These are phyloP conservation scores for Caenorhabditis auriculariae DNA, from an alignment of 2,888 invertebrate species.

Conservation along the genomic window DNA sequence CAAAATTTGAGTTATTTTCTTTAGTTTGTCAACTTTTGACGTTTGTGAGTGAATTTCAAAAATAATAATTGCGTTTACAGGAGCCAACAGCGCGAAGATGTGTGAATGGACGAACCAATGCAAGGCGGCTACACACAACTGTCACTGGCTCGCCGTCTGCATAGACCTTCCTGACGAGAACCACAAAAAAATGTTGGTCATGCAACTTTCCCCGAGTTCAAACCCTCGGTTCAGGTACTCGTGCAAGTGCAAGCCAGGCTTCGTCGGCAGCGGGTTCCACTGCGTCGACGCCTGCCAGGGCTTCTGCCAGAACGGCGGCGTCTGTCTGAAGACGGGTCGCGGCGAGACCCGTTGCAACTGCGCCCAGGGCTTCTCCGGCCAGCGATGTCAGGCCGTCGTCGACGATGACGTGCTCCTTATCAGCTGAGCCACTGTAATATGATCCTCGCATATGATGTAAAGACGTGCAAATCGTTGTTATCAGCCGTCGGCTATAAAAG, in stretches of 20 bases:
- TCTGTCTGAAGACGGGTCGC: slow-evolving; percentile 39
- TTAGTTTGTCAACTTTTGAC: background rate
- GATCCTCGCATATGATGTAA: no score
- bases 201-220: no score
- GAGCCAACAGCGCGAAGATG: slow-evolving; percentile 31
- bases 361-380: slow-evolving; percentile 29
- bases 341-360: slow-evolving; percentile 42
- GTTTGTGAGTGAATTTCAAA: background rate
- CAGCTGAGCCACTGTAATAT: background rate
- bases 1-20: no score
- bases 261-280: slow-evolving; percentile 42
- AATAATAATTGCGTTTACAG: slow-evolving; percentile 1
- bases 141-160: slow-evolving; percentile 48
- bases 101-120: slow-evolving; percentile 48
- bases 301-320: slow-evolving; percentile 37
- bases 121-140: slow-evolving; percentile 36
- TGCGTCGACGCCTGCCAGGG: slow-evolving; percentile 44
- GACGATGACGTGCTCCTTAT: background rate
- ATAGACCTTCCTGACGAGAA: slow-evolving; percentile 47
- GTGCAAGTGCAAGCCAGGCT: slow-evolving; percentile 47
- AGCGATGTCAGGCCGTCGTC: slow-evolving; percentile 23
- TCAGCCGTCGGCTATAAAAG: no score
- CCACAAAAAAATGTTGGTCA: slow-evolving; percentile 25
- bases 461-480: no score
- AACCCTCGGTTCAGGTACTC: slow-evolving; percentile 21